phyloP scores from a whole-genome alignment of 1,140 invertebrate genomes.

The Dendroctonus ponderosae region DNA sequence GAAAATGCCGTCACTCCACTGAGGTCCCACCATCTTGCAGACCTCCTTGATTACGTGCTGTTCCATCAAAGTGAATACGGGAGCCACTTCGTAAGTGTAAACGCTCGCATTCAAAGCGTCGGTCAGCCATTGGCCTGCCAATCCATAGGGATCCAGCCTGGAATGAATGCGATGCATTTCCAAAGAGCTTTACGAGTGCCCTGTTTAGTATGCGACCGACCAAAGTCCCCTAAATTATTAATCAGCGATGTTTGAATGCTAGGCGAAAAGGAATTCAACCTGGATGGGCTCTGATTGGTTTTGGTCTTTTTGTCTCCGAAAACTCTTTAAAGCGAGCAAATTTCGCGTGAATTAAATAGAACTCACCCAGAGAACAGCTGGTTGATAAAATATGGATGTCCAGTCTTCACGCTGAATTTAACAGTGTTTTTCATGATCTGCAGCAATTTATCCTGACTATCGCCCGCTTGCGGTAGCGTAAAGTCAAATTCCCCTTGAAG shows the following conservation, averaged over 20 bases:
- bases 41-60: constrained; percentile 54
- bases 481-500: constrained; percentile 49
- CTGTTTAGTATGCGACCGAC: too few species aligned
- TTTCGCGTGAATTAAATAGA: neutral
- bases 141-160: constrained; percentile 56
- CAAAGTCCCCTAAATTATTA: too few species aligned
- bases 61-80: constrained; percentile 60
- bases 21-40: constrained; percentile 52
- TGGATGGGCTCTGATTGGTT: too few species aligned
- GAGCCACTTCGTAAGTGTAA: constrained; percentile 59
- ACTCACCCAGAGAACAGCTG: constrained; percentile 55
- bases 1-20: constrained; percentile 64
- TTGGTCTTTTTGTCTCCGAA: too few species aligned
- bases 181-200: constrained; percentile 5
- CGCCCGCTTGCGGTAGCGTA: constrained; percentile 46
- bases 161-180: constrained; percentile 4
- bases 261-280: too few species aligned
- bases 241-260: too few species aligned
- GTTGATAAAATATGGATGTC: constrained; percentile 57
- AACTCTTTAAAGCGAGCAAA: too few species aligned
- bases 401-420: constrained; percentile 56
- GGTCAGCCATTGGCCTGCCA: constrained; percentile 57
- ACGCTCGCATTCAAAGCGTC: constrained; percentile 57
- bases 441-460: constrained; percentile 50
- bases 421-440: constrained; percentile 50